These are phyloP conservation scores for Leptinotarsa peninsularis DNA, from an alignment of 2,888 invertebrate species.

Conservation along the genomic window DNA sequence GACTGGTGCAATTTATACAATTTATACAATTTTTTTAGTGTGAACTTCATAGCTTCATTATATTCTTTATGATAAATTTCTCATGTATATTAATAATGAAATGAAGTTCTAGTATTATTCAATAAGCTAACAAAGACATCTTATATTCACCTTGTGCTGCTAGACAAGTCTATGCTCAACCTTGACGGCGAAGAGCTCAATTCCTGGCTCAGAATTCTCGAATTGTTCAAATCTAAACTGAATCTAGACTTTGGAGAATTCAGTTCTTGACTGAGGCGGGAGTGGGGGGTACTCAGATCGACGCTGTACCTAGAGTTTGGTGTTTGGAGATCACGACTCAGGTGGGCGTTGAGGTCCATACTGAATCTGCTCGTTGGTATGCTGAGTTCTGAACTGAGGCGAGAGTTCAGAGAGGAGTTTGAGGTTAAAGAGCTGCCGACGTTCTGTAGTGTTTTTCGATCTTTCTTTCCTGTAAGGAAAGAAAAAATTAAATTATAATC, in stretches of 20 bases:
- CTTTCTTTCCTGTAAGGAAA: conserved; percentile 65
- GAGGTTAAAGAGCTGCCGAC: conserved; percentile 70
- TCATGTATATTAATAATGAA: no score
- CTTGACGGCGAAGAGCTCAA: conserved; percentile 61
- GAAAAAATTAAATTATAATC: no score
- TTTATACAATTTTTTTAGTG: no score
- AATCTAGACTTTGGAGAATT: conserved; percentile 73
- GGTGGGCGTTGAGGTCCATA: conserved; percentile 65
- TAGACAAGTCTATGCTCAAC: conserved; percentile 59
- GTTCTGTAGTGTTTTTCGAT: conserved; percentile 75
- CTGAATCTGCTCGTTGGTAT: conserved; percentile 72
- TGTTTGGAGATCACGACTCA: conserved; percentile 70
- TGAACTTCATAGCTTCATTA: no score
- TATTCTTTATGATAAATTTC: no score
- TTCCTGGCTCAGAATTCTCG: conserved; percentile 60
- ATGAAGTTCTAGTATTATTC: no score
- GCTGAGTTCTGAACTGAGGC: conserved; percentile 74
- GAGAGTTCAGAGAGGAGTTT: conserved; percentile 72
- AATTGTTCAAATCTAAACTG: conserved; percentile 73
- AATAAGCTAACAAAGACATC: no score
- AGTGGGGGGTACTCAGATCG: conserved; percentile 75
- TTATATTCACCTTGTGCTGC: conserved; percentile 48
- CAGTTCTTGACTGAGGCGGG: conserved; percentile 69
- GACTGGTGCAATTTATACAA: no score
- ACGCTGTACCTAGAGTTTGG: conserved; percentile 77